Evolutionary conservation across 2,888 invertebrate genomes (phyloP), one percentile per base, ranked within the genome.

Genomic region (Tinea semifulvella): DNA sequence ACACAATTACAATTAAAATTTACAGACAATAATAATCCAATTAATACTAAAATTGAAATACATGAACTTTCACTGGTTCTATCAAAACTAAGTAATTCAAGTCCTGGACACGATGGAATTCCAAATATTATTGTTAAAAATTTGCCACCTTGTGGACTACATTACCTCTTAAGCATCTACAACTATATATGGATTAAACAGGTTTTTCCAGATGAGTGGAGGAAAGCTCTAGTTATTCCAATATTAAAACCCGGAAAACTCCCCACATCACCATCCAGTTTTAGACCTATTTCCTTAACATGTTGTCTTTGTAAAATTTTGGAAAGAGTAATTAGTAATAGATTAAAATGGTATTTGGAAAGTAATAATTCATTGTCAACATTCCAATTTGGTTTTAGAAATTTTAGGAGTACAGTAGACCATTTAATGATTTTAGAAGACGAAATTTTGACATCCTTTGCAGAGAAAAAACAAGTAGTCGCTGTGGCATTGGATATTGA

Each of bases 251-350:
- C 49, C 17, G 48, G 47, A 6, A 50, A 48, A 45, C 25, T 44
- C 7, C 25, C 46, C 2, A 46, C 16, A 11, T 35, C 13, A n/a
- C 11, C 17, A 31, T 17, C 44, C 8, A 52, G 42, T 31, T 50
- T 47, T 45, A 48, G 50, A 35, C 49, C 50, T 6, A 52, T 52
- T 42, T 48, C 49, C 1, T 25, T 50, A 18, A 50, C 49, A 13
- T 51, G 50, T 10, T 18, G 18, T 10, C 10, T 38, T 4, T 38
- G 38, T 35, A 50, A 52, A 48, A 39, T 49, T 14, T 19, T 49
- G 7, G 49, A 51, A 48, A 52, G 50, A 47, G 46, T 48, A 25
- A 40, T 51, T 18, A 48, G 48, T 40, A 45, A 40, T 27, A 38
- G 50, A 46, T 25, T 51, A 1, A 46, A 46, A 42, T 52, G 50